Evolutionary conservation across 2,888 invertebrate genomes (phyloP).

Genomic region (Bimastos eiseni): DNA sequence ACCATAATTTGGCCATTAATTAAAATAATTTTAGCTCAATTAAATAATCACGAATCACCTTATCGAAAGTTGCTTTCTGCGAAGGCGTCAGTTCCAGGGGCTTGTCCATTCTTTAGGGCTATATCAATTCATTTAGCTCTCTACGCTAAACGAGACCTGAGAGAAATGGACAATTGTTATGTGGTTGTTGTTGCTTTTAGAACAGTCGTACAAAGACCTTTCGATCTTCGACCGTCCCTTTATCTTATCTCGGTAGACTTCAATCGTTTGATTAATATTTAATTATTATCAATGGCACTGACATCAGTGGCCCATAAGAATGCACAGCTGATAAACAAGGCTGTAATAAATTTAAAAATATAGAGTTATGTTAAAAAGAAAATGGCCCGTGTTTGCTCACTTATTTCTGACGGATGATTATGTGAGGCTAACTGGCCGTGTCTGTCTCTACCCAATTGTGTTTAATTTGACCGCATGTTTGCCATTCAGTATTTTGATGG

Average conservation of each 20-base stretch:
- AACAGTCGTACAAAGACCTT: background rate
- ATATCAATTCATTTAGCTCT: background rate
- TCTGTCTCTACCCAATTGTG: no score
- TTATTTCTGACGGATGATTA: no score
- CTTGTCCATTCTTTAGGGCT: background rate
- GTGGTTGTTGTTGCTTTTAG: background rate
- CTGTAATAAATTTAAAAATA: background rate
- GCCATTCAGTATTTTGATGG: no score
- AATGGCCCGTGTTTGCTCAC: no score
- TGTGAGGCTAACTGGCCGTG: background rate
- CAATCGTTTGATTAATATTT: background rate
- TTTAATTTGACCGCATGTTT: no score
- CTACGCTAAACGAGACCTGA: background rate
- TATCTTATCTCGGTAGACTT: background rate
- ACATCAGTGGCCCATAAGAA: background rate
- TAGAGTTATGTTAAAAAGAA: background rate
- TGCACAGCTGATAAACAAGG: background rate
- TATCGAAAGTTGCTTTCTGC: background rate
- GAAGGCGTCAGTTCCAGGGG: background rate
- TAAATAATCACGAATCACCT: background rate
- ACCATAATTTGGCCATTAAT: no score
- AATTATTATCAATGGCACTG: background rate
- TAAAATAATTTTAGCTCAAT: background rate
- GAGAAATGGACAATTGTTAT: background rate
- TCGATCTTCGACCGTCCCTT: background rate